Conservation (phyloP, 1,140 invertebrate species). For the Phortica variegata region DNA sequence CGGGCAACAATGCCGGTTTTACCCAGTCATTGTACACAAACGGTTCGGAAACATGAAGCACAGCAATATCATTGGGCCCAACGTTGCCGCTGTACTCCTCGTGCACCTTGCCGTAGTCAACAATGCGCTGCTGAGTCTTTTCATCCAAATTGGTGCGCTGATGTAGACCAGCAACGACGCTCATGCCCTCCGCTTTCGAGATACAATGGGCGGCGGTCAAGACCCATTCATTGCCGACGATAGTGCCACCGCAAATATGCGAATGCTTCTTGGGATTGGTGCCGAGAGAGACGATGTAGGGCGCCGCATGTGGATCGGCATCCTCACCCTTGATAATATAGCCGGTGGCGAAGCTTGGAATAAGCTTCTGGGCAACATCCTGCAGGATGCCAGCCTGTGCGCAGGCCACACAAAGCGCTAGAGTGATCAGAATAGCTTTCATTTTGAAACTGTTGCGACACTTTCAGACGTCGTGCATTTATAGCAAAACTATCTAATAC, state of each 20-base stretch:
- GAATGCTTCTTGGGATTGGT: constrained; percentile 29
- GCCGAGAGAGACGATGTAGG: constrained; percentile 48
- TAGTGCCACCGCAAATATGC: constrained; percentile 46
- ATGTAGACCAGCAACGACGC: constrained; percentile 46
- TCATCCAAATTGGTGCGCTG: constrained; percentile 43
- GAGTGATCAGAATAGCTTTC: no score
- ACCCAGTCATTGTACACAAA: constrained; percentile 61
- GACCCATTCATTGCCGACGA: constrained; percentile 41
- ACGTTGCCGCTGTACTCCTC: constrained; percentile 59
- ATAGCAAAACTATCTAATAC: no score
- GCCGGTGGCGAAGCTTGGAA: constrained; percentile 43
- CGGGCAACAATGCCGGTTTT: constrained; percentile 59
- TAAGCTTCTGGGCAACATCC: constrained; percentile 25
- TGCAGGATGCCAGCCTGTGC: constrained; percentile 25
- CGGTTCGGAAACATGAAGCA: constrained; percentile 61
- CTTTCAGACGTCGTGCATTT: no score
- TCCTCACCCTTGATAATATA: constrained; percentile 50
- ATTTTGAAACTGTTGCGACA: no score
- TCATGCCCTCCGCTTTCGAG: constrained; percentile 23
- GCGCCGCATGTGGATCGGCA: constrained; percentile 44
- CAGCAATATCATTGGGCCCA: constrained; percentile 66
- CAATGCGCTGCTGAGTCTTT: constrained; percentile 57
- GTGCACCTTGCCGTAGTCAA: constrained; percentile 58
- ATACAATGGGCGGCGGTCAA: constrained; percentile 51
- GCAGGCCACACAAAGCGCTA: no score